These are phyloP conservation scores for Sarcophaga peregrina DNA, from an alignment of 1,140 invertebrate genomes.

Conservation along the genomic window DNA sequence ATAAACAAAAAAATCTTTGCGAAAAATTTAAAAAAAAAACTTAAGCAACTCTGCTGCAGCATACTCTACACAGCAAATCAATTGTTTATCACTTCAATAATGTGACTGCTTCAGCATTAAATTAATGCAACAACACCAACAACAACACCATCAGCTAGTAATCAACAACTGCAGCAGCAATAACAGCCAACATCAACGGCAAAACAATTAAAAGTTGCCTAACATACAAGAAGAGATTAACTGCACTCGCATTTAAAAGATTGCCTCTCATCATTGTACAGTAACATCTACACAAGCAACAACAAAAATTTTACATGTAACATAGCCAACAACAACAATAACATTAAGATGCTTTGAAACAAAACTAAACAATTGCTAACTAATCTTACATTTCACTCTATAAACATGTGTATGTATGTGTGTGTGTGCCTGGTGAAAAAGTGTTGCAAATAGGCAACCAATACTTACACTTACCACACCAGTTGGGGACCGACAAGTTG, in stretches of 20 bases:
- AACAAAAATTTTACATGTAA: background rate
- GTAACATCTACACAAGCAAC: background rate
- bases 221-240: background rate
- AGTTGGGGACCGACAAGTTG: too few relatives aligned
- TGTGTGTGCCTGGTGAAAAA: background rate
- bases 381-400: background rate
- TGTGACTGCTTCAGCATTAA: constrained; percentile 6
- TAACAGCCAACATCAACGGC: background rate
- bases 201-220: background rate
- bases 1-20: too few relatives aligned
- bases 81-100: constrained; percentile 39
- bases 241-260: background rate
- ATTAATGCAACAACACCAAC: too few relatives aligned
- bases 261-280: background rate
- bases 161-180: background rate
- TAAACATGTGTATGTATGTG: background rate
- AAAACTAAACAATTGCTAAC: background rate
- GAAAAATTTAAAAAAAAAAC: too few relatives aligned
- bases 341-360: background rate
- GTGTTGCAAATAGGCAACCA: background rate
- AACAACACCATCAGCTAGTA: too few relatives aligned
- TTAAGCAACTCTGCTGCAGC: too few relatives aligned
- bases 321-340: background rate
- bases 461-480: background rate
- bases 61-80: background rate